Conservation (phyloP, 1,140 invertebrate genomes). For the Drosophila takahashii region DNA sequence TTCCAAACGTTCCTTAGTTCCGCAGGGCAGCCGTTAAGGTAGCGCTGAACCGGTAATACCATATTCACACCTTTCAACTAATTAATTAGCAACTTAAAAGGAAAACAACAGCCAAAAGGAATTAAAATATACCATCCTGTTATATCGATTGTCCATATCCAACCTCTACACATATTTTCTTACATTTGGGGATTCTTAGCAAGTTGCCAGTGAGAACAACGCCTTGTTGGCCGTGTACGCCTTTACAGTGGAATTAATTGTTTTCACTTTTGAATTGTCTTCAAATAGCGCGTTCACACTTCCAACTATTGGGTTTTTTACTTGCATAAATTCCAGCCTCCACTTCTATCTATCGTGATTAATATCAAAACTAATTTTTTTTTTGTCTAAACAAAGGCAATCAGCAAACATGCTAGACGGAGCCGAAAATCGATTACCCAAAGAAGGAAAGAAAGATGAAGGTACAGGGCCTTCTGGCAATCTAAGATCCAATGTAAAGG, state of each 20-base stretch:
- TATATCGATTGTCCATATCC: not conserved
- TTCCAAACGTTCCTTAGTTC: too few relatives aligned
- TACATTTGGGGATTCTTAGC: not conserved
- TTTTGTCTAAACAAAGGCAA: too few relatives aligned
- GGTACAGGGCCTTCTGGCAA: not conserved
- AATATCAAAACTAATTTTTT: too few relatives aligned
- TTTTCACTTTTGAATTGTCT: not conserved
- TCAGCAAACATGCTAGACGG: too few relatives aligned
- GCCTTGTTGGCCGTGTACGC: slow-evolving; percentile 2
- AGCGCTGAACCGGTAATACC: too few relatives aligned
- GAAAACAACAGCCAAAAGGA: not conserved
- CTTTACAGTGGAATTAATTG: not conserved
- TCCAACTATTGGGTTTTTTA: too few relatives aligned
- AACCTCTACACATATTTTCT: not conserved
- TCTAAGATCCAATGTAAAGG: not conserved
- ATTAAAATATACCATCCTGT: not conserved
- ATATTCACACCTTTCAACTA: not conserved
- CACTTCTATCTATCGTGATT: too few relatives aligned
- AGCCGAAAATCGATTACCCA: too few relatives aligned
- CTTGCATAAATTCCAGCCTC: too few relatives aligned
- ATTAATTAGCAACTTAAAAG: not conserved
- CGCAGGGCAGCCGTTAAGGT: too few relatives aligned
- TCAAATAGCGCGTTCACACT: too few relatives aligned
- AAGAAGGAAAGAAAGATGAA: too few relatives aligned
- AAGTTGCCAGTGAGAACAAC: slow-evolving; percentile 1